These are phyloP conservation scores for Polylopha cassiicola DNA, from an alignment of 2,888 invertebrate species.

Conservation along the genomic window DNA sequence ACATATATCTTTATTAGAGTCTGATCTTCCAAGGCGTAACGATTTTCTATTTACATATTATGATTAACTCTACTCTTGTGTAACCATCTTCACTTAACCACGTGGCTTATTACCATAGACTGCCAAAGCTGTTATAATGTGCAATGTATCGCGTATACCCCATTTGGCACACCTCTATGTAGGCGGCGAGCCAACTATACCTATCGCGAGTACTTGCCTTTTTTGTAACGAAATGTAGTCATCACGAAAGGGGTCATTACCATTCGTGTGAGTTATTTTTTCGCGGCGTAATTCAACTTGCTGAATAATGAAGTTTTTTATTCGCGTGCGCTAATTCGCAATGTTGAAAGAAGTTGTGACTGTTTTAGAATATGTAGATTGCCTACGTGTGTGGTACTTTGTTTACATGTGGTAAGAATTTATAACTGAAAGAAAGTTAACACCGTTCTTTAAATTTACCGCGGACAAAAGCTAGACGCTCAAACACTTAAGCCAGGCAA, in stretches of 20 bases:
- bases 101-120: too few species aligned
- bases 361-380: constrained; percentile 3
- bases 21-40: too few species aligned
- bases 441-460: not conserved
- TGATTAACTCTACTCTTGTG: too few species aligned
- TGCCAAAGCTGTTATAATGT: constrained; percentile 12
- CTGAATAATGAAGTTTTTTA: constrained; percentile 14
- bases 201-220: constrained; percentile 27
- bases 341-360: constrained; percentile 4
- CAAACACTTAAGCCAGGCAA: constrained; percentile 14
- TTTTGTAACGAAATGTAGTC: constrained; percentile 28
- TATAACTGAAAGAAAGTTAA: not conserved
- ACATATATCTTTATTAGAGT: too few species aligned
- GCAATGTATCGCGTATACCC: constrained; percentile 24
- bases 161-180: constrained; percentile 44
- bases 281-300: constrained; percentile 18
- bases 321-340: constrained; percentile 9
- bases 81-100: too few species aligned
- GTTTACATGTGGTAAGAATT: not conserved
- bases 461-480: too few species aligned
- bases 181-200: constrained; percentile 38
- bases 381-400: constrained; percentile 11
- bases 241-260: constrained; percentile 36
- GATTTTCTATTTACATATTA: too few species aligned
- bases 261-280: constrained; percentile 21